Evolutionary conservation across 2,113 vertebrate genomes (phyloP), one percentile per base, ranked within the genome.

Genomic region (Lota lota): DNA sequence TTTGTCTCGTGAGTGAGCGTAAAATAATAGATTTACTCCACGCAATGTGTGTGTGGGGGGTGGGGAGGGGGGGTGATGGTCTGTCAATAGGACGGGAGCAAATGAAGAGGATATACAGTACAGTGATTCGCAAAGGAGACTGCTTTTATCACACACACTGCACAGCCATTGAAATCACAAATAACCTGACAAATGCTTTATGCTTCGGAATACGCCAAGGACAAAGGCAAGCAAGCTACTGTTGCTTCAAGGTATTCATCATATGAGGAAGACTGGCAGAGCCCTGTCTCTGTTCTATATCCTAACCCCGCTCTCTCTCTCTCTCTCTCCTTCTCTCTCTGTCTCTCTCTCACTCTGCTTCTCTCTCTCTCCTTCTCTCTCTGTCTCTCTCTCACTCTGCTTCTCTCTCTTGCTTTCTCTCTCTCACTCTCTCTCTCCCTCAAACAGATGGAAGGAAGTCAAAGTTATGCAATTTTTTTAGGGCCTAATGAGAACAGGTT

Each of bases 41-140:
- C 74, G 79, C 77, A 72, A 64, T 70, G 80, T 81, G 84, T 77
- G 80, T 79, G 36, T 40, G 36, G 5, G 36, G 24, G 24, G 24
- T 24, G 24, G 24, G 24, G 2, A 2, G 24, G 24, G 78, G 80
- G 81, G 76, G 60, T 74, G 36, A 40, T 40, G 36, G 81, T 84
- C 85, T 80, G 81, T 84, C 80, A 82, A 80, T 22, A 63, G 75
- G 73, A 51, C 80, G 69, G 75, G 76, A 72, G 84, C 61, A 83
- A 83, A 80, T 85, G 60, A 75, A 82, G 71, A 68, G 72, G 76
- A 40, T 40, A 40, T 40, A 40, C 77, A 78, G 61, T 73, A 72
- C 73, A 75, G 76, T 87, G 83, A 89, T 88, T 90, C 86, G 83
- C 76, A 74, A 80, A 70, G 80, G 77, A 54, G 71, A 61, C 36